Evolutionary conservation across 2,888 invertebrate species (phyloP).

Genomic region (Pachymerium ferrugineum): DNA sequence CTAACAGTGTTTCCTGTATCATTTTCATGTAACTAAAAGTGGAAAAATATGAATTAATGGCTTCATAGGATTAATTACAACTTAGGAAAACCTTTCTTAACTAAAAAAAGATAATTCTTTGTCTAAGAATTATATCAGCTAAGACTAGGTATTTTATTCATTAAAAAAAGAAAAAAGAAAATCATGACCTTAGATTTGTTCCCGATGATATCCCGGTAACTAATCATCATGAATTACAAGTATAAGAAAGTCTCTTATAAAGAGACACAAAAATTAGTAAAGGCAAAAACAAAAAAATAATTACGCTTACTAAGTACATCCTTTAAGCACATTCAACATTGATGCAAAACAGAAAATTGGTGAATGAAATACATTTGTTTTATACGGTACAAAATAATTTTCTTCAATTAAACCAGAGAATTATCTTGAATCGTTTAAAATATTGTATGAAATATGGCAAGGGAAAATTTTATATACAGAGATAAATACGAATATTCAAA

Average conservation of each 20-base stretch:
- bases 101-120: too few species aligned
- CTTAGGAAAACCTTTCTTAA: too few species aligned
- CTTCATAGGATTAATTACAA: too few species aligned
- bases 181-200: neutral
- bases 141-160: conserved; percentile 5
- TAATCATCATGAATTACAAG: conserved; percentile 16
- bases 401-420: too few species aligned
- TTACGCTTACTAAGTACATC: conserved; percentile 6
- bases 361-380: too few species aligned
- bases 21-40: too few species aligned
- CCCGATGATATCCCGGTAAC: neutral
- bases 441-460: neutral
- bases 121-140: neutral
- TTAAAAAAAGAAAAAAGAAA: neutral
- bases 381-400: too few species aligned
- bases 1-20: too few species aligned
- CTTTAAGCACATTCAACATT: neutral
- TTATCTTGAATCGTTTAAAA: too few species aligned
- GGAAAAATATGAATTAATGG: too few species aligned
- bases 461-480: neutral
- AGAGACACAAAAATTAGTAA: neutral
- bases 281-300: neutral
- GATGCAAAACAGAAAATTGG: neutral
- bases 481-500: neutral
- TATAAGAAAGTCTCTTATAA: conserved; percentile 25